These are phyloP conservation scores for Limnothrissa miodon DNA, from an alignment of 2,113 vertebrate genomes.

Conservation along the genomic window DNA sequence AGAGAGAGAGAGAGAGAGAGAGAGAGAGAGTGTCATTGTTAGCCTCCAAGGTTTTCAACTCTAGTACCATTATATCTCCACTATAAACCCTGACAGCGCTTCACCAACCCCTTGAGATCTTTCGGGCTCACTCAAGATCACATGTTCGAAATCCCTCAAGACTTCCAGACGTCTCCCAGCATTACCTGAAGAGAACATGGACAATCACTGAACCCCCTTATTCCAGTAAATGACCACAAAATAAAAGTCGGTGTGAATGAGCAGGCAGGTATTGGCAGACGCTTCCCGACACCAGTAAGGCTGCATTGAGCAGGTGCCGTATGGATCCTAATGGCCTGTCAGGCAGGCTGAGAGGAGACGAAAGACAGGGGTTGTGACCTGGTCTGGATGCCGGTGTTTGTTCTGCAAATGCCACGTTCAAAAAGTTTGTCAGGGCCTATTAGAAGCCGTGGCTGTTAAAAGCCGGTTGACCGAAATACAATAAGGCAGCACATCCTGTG, in stretches of 20 bases:
- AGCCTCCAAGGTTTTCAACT: background rate
- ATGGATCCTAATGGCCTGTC: background rate
- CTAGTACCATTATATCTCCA: background rate
- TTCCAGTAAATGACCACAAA: background rate
- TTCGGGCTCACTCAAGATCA: background rate
- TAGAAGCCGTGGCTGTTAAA: background rate
- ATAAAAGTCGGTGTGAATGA: background rate
- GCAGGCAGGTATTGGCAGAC: background rate
- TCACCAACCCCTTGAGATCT: background rate
- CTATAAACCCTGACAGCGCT: background rate
- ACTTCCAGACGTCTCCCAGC: background rate
- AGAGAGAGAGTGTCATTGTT: background rate
- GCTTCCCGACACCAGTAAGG: background rate
- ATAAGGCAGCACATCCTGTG: background rate
- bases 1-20: slow-evolving; percentile 12
- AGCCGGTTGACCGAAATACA: background rate
- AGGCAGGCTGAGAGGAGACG: background rate
- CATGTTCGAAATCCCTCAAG: background rate
- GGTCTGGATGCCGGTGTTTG: background rate
- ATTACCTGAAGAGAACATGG: background rate
- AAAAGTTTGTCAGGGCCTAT: background rate
- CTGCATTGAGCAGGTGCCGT: background rate
- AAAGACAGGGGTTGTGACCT: background rate
- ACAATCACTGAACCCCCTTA: background rate
- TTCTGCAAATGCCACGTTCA: background rate